Evolutionary conservation across 1,140 invertebrate genomes (phyloP).

Genomic region (Drosophila busckii): DNA sequence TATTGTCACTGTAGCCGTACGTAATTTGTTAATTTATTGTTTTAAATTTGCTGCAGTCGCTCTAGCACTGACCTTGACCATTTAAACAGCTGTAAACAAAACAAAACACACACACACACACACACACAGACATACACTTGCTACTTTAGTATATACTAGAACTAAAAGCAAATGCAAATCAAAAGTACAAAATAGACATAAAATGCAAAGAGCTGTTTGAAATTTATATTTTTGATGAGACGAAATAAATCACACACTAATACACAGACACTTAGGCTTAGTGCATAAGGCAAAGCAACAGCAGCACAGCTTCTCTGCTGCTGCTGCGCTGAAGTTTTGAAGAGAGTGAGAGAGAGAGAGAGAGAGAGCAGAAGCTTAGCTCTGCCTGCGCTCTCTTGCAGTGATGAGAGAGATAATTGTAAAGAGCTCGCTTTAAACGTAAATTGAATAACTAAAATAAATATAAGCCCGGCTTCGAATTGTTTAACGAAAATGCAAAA

Average conservation of each 20-base stretch:
- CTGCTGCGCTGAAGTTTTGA: too few relatives aligned
- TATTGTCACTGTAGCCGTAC: constrained; percentile 42
- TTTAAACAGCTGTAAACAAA: constrained; percentile 1
- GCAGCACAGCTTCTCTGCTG: too few relatives aligned
- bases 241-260: too few relatives aligned
- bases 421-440: constrained; percentile 21
- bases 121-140: constrained; percentile 1
- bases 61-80: constrained; percentile 24
- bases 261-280: too few relatives aligned
- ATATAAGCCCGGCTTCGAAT: constrained; percentile 29
- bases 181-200: constrained; percentile 59
- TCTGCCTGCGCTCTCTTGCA: too few relatives aligned
- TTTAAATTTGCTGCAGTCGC: constrained; percentile 38
- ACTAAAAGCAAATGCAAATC: constrained; percentile 36
- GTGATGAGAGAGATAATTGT: too few relatives aligned
- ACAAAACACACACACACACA: neutral
- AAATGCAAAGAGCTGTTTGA: constrained; percentile 13
- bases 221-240: neutral
- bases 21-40: constrained; percentile 53
- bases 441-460: constrained; percentile 16
- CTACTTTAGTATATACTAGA: neutral
- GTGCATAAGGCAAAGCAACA: too few relatives aligned
- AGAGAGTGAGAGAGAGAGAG: neutral
- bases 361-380: neutral
- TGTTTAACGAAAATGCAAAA: constrained; percentile 10